Conservation (phyloP, 2,888 invertebrate species). For the Ligdia adustata region DNA sequence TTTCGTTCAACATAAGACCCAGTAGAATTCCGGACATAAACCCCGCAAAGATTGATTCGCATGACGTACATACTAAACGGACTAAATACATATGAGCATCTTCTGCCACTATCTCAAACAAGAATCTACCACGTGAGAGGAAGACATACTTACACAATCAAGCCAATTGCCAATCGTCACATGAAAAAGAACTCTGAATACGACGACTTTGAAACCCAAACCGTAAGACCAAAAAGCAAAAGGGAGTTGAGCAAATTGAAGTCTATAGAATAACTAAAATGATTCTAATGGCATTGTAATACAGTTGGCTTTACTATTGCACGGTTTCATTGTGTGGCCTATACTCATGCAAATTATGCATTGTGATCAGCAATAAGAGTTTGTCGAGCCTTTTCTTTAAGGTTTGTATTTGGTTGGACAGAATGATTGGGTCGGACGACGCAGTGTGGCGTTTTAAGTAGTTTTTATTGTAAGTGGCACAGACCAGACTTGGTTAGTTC, state of each 20-base stretch:
- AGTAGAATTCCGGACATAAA: too few species aligned
- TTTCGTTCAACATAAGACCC: too few species aligned
- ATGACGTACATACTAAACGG: too few species aligned
- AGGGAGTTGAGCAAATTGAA: slow-evolving; percentile 43
- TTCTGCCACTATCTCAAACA: too few species aligned
- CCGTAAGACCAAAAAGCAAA: neutral
- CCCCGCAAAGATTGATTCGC: too few species aligned
- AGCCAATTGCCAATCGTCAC: slow-evolving; percentile 27
- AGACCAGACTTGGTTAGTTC: slow-evolving; percentile 51
- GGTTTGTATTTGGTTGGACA: slow-evolving; percentile 4
- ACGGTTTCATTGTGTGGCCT: too few species aligned
- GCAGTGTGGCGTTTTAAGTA: slow-evolving; percentile 46
- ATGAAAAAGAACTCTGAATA: neutral
- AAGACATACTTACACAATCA: slow-evolving; percentile 58
- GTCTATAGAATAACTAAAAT: neutral
- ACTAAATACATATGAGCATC: too few species aligned
- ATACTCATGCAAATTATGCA: too few species aligned
- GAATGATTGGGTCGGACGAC: slow-evolving; percentile 30
- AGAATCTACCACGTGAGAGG: slow-evolving; percentile 52
- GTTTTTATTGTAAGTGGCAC: slow-evolving; percentile 60
- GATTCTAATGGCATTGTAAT: too few species aligned
- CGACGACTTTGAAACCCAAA: neutral
- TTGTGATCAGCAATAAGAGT: too few species aligned
- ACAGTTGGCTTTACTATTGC: too few species aligned
- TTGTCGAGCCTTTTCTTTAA: too few species aligned